These are phyloP conservation scores for Scopus umbretta DNA, from an alignment of 2,113 vertebrate genomes.

Conservation along the genomic window DNA sequence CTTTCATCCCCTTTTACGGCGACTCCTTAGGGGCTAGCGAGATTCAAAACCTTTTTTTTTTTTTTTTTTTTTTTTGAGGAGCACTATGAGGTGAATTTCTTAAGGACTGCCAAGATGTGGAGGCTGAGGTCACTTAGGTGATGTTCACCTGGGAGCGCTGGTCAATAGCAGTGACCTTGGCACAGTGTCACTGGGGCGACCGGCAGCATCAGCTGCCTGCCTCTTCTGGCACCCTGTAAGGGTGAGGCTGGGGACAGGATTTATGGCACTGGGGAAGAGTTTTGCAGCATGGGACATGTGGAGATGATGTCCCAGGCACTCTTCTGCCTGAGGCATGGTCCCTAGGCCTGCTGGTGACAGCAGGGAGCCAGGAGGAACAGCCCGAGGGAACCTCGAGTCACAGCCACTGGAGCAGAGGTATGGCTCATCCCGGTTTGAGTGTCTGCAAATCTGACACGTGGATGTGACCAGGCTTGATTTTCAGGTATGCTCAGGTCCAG, in stretches of 20 bases:
- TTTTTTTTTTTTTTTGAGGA: not conserved
- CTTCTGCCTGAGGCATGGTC: not conserved
- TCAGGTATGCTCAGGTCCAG: not conserved
- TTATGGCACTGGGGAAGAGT: not conserved
- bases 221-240: not conserved
- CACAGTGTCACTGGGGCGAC: not conserved
- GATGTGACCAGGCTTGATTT: not conserved
- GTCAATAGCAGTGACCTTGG: not conserved
- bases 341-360: not conserved
- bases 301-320: not conserved
- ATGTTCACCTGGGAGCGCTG: not conserved
- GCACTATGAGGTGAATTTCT: not conserved
- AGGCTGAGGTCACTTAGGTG: not conserved
- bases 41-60: not conserved
- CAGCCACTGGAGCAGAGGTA: not conserved
- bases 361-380: not conserved
- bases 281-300: not conserved
- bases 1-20: conserved; percentile 30
- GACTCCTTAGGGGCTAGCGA: not conserved
- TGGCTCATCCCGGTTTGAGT: not conserved
- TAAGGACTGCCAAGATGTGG: not conserved
- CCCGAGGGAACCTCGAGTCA: accelerated
- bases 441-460: not conserved
- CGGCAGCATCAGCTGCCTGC: not conserved
- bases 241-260: not conserved